These are phyloP conservation scores for Osmoderma eremita DNA, from an alignment of 2,888 invertebrate genomes.

Conservation along the genomic window DNA sequence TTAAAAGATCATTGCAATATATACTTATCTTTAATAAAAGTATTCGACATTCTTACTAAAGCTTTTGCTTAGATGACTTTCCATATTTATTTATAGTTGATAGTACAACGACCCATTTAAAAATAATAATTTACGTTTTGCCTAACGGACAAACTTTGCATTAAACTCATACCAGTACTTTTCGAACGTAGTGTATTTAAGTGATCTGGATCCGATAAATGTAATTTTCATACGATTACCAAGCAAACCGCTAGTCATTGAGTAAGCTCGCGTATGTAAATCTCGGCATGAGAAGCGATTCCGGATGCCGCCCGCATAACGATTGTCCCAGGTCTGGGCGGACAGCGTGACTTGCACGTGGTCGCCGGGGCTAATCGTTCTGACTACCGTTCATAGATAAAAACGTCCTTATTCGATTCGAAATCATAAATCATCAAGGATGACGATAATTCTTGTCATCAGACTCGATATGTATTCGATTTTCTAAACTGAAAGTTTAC, in stretches of 20 bases:
- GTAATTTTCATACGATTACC: constrained; percentile 5
- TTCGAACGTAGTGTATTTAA: too few relatives aligned
- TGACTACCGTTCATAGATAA: constrained; percentile 50
- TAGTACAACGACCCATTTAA: too few relatives aligned
- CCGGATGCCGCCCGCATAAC: constrained; percentile 28
- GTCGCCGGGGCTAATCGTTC: constrained; percentile 53
- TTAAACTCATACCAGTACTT: too few relatives aligned
- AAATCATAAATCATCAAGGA: constrained; percentile 52
- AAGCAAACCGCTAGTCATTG: constrained; percentile 13
- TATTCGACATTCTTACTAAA: too few relatives aligned
- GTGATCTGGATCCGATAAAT: neutral
- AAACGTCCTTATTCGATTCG: constrained; percentile 48
- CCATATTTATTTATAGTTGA: too few relatives aligned
- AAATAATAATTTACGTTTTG: too few relatives aligned
- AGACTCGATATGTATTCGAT: constrained; percentile 45
- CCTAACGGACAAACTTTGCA: too few relatives aligned
- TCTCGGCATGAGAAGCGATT: constrained; percentile 8
- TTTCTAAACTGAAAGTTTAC: constrained; percentile 31
- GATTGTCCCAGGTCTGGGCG: constrained; percentile 50
- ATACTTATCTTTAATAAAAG: too few relatives aligned
- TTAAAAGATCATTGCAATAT: too few relatives aligned
- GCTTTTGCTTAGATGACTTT: too few relatives aligned
- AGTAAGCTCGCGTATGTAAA: constrained; percentile 4
- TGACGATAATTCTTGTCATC: constrained; percentile 46
- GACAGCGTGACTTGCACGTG: constrained; percentile 56